phyloP scores from a whole-genome alignment of 2,797 vertebrate genomes.

The Poeciliopsis gracilis region DNA sequence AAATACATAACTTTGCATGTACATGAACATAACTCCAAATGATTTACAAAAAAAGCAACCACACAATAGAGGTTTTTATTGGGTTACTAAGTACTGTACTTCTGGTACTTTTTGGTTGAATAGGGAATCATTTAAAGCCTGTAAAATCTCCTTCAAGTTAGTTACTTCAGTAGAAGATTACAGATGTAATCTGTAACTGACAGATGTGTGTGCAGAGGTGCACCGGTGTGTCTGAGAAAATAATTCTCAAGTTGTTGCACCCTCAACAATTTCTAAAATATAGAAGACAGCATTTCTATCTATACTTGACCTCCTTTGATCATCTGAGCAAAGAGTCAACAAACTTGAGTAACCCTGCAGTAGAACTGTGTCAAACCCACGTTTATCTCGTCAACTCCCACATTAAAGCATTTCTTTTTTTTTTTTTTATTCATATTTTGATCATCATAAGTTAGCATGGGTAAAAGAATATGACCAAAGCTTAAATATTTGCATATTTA shows the following conservation, averaged over 20 bases:
- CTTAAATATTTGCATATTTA: background rate
- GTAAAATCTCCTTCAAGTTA: background rate
- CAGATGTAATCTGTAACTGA: background rate
- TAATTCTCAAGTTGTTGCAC: too few species aligned
- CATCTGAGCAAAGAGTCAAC: background rate
- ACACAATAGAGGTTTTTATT: background rate
- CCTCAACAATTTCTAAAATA: background rate
- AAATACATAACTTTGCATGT: background rate
- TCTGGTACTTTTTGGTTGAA: background rate
- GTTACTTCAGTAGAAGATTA: background rate
- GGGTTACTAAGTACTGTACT: background rate
- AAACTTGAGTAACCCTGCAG: background rate
- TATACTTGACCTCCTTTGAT: background rate
- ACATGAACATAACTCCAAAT: background rate
- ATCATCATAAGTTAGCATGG: background rate
- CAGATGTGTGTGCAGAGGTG: too few species aligned
- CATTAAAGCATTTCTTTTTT: background rate
- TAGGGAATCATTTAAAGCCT: background rate
- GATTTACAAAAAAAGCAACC: background rate
- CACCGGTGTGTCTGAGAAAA: too few species aligned
- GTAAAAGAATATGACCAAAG: background rate
- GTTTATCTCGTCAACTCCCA: background rate
- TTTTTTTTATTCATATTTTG: background rate
- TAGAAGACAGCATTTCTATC: background rate
- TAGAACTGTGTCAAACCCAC: background rate